phyloP scores from a whole-genome alignment of 2,797 vertebrate genomes.

The Malacoctenus gilli region DNA sequence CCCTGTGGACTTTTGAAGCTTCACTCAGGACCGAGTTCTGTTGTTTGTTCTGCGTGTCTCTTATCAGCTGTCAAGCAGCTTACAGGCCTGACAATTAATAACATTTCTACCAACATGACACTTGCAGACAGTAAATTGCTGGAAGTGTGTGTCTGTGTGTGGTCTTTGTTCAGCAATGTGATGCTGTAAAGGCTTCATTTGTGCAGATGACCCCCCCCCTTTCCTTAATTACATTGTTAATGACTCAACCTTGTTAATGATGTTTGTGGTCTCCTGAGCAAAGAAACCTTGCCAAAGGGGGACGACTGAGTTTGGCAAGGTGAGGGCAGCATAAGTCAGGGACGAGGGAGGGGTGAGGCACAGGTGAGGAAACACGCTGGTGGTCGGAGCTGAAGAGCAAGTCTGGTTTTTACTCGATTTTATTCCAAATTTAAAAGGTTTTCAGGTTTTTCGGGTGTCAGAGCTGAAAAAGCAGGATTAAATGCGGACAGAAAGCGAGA shows the following conservation, averaged over 20 bases:
- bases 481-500: no score
- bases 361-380: no score
- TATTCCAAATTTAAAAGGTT: no score
- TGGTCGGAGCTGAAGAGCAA: no score
- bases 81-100: constrained; percentile 18
- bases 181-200: constrained; percentile 34
- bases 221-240: constrained; percentile 74
- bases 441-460: no score
- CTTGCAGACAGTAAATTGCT: constrained; percentile 29
- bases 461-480: no score
- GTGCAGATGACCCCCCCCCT: constrained; percentile 58
- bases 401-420: no score
- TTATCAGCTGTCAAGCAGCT: constrained; percentile 60
- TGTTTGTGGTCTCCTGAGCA: constrained; percentile 66
- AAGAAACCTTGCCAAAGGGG: constrained; percentile 48
- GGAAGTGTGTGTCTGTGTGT: constrained; percentile 45
- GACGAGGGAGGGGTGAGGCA: constrained; percentile 3
- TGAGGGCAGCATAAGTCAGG: constrained; percentile 8
- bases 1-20: constrained; percentile 34
- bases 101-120: constrained; percentile 14
- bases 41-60: constrained; percentile 60
- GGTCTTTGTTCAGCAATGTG: constrained; percentile 36
- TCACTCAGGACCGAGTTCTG: constrained; percentile 44
- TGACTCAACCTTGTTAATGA: constrained; percentile 71
- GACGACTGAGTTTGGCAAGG: constrained; percentile 17